Base-by-base conservation (phyloP, 2,113 vertebrate species). In the Dromas ardeola region DNA sequence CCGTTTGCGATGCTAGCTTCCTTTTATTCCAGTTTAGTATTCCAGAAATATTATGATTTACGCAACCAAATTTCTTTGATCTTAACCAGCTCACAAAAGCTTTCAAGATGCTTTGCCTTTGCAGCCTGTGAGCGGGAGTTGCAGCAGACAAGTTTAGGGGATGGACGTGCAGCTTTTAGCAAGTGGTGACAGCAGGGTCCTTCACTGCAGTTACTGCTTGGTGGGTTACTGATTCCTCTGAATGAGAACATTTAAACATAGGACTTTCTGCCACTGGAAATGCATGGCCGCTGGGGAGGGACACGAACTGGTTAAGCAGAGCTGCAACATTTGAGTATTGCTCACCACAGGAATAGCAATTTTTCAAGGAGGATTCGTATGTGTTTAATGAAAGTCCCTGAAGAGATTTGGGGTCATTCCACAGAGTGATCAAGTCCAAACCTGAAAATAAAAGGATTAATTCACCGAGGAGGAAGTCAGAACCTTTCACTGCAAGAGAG, bases 61-160 rank as follows among this genome's bases (percentile, higher is more conserved):
- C 86, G 91, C 94, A 93, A 72, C 27, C 21, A 65, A 49, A 40
- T 84, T 77, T 42, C 83, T 97, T 93, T 95, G 86, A 94, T 95
- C 94, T 91, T 16, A 52, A 71, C 47, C 92, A 88, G 66, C 84
- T 85, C 72, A 71, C 91, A 93, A 92, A 93, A 94, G 88, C 73
- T 94, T 92, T 80, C 55, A 78, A 38, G 86, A 90, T 16, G 38
- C 61, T 95, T 63, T 53, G 40, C 63, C 58, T 88, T 81, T 26
- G 66, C 91, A 81, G 73, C 15, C 72, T 65, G 11, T 20, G 86
- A 72, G 88, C 40, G 80, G 80, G 80, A 95, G 86, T 9, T 7
- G 16, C 63, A 80, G 90, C 53, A 88, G 92, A 10, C 3, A 25
- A 52, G 56, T 61, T 52, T 49, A 38, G 67, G 70, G 86, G 67